phyloP scores from a whole-genome alignment of 1,140 invertebrate genomes.

The Polypedilum pembai region DNA sequence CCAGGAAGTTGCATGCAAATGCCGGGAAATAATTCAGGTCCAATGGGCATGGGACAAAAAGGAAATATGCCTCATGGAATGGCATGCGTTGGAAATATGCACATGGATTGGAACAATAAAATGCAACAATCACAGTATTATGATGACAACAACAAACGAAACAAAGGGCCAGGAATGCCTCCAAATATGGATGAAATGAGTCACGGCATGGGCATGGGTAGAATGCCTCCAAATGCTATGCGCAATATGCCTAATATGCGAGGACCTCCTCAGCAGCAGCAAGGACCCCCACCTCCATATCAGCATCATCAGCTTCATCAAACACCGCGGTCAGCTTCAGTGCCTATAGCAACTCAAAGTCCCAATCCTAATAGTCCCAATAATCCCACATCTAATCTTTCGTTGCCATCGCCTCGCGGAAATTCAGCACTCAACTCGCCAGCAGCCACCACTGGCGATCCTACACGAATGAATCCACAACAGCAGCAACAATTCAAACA shows the following conservation, averaged over 20 bases:
- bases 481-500: slow-evolving; percentile 45
- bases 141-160: slow-evolving; percentile 51
- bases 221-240: slow-evolving; percentile 30
- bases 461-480: slow-evolving; percentile 46
- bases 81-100: slow-evolving; percentile 42
- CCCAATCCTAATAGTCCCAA: slow-evolving; percentile 63
- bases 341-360: slow-evolving; percentile 68
- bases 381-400: slow-evolving; percentile 62
- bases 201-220: slow-evolving; percentile 23
- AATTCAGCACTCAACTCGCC: slow-evolving; percentile 56
- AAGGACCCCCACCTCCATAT: slow-evolving; percentile 81
- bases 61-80: slow-evolving; percentile 42
- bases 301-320: slow-evolving; percentile 46
- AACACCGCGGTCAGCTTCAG: slow-evolving; percentile 72
- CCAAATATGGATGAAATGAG: slow-evolving; percentile 30
- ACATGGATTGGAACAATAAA: slow-evolving; percentile 77
- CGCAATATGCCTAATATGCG: slow-evolving; percentile 41
- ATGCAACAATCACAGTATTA: slow-evolving; percentile 70
- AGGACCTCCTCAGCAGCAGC: slow-evolving; percentile 50
- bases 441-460: slow-evolving; percentile 44
- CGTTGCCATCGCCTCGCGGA: slow-evolving; percentile 57
- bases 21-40: slow-evolving; percentile 31
- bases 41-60: slow-evolving; percentile 36
- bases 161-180: slow-evolving; percentile 31
- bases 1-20: slow-evolving; percentile 20